Conservation (phyloP, 2,888 invertebrate species). For the Pinctada fucata region DNA sequence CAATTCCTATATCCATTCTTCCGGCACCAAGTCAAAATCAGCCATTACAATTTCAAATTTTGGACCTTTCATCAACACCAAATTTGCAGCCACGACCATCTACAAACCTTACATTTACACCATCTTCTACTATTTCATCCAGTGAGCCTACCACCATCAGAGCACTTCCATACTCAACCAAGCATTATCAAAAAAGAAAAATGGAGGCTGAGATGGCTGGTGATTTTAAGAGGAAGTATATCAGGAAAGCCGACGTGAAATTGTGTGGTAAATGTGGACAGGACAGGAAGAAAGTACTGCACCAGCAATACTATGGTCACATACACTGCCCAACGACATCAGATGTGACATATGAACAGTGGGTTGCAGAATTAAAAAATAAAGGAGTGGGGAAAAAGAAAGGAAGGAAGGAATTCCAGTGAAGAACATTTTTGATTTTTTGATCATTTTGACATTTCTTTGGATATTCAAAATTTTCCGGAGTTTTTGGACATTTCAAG, state of each 20-base stretch:
- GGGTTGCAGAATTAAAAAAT: background rate
- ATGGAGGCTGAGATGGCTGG: slow-evolving; percentile 3
- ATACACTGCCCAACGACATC: slow-evolving; percentile 9
- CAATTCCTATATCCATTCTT: slow-evolving; percentile 4
- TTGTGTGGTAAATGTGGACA: slow-evolving; percentile 7
- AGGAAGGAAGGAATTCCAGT: background rate
- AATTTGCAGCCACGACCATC: background rate
- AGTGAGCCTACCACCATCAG: background rate
- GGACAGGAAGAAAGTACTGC: background rate
- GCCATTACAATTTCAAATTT: slow-evolving; percentile 1
- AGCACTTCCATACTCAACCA: slow-evolving; percentile 13
- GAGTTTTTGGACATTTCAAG: no score
- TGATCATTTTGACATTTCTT: no score
- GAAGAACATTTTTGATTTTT: no score
- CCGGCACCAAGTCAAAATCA: slow-evolving; percentile 3
- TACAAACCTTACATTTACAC: background rate
- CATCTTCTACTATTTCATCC: background rate
- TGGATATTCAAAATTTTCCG: no score
- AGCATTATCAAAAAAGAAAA: slow-evolving; percentile 9
- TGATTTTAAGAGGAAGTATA: background rate
- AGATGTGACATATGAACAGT: background rate
- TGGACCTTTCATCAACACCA: background rate
- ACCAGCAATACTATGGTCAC: slow-evolving; percentile 14
- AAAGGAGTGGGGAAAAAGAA: slow-evolving; percentile 18
- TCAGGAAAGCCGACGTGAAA: background rate